Percentiles rank a stretch among this genome's conserved stretches.
phyloP scores from a whole-genome alignment of 2,888 invertebrate species.

The Cantharis nigra region DNA sequence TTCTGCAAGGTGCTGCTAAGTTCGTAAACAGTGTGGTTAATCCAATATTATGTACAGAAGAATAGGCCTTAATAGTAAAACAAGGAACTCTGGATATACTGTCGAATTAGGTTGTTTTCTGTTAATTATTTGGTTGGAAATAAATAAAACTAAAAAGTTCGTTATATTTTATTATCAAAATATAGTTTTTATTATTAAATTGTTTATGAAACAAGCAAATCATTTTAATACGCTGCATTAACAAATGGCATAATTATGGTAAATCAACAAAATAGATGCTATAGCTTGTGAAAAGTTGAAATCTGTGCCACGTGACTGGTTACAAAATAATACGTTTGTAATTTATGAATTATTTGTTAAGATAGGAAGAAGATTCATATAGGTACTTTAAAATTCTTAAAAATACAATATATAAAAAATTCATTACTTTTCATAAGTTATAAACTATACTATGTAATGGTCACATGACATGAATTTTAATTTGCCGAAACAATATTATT shows the following conservation, averaged over 20 bases:
- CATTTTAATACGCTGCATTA: background rate
- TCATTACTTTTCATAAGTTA: no score
- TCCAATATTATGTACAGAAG: conserved; percentile 37
- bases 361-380: no score
- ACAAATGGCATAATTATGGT: background rate
- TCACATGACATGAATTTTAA: no score
- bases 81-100: conserved; percentile 41
- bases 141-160: conserved; percentile 38
- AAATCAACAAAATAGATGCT: background rate
- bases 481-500: no score
- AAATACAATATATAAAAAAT: no score
- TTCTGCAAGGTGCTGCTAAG: conserved; percentile 35
- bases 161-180: conserved; percentile 1
- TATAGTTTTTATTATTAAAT: background rate
- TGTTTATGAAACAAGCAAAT: conserved; percentile 3
- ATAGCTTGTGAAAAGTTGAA: no score
- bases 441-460: no score
- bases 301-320: no score
- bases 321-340: no score
- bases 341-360: no score
- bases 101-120: conserved; percentile 43
- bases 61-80: conserved; percentile 45
- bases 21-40: conserved; percentile 34
- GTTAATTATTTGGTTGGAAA: conserved; percentile 46
- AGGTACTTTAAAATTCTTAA: no score